A percentile compares a stretch with the other conserved stretches of the same genome.
Evolutionary conservation across 2,113 vertebrate species (phyloP).

Genomic region (Eubucco bourcierii): DNA sequence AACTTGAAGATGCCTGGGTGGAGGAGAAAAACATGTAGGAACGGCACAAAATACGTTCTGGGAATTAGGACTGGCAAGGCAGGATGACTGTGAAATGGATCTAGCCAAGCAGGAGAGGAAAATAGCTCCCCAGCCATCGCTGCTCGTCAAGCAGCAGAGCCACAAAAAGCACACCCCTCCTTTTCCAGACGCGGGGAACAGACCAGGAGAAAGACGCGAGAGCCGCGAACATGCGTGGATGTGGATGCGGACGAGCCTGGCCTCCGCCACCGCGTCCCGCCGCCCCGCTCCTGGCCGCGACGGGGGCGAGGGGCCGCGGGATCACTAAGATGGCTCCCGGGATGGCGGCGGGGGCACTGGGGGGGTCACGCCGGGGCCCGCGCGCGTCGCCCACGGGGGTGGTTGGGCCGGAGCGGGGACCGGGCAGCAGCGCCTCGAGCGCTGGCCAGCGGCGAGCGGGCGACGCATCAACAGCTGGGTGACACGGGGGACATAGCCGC

Average conservation of each 20-base stretch:
- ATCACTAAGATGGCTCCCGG: slow-evolving; percentile 51
- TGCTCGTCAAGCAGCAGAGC: neutral
- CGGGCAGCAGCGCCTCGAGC: neutral
- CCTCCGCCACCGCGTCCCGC: neutral
- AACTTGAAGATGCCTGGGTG: slow-evolving; percentile 46
- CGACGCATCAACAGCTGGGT: slow-evolving; percentile 24
- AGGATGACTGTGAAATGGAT: neutral
- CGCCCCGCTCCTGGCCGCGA: neutral
- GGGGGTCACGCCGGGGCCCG: neutral
- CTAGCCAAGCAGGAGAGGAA: neutral
- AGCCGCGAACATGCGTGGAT: neutral
- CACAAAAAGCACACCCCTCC: neutral
- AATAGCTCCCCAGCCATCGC: neutral
- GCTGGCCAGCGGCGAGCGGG: neutral
- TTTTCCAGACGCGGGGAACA: neutral
- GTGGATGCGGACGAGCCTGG: neutral
- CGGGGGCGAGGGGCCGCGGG: neutral
- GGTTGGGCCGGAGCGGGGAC: neutral
- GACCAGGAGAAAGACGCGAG: neutral
- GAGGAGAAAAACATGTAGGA: neutral
- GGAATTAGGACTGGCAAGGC: neutral
- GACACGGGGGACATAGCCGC: neutral
- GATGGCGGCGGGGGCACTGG: neutral
- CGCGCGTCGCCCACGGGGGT: neutral
- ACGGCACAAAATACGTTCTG: neutral